phyloP scores from a whole-genome alignment of 2,113 vertebrate genomes.

The Pituophis catenifer region DNA sequence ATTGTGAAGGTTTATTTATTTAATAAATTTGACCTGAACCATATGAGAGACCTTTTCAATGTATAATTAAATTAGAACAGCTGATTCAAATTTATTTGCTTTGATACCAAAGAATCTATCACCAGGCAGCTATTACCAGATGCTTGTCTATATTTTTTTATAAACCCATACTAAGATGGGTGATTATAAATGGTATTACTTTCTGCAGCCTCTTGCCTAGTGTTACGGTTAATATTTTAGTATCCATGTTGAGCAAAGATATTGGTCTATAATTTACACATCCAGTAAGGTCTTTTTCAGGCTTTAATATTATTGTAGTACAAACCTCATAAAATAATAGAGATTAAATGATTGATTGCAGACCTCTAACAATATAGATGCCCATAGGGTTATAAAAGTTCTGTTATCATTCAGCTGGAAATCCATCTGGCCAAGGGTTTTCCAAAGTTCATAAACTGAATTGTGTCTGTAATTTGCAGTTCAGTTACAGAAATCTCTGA shows the following conservation, averaged over 20 bases:
- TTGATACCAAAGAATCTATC: background rate
- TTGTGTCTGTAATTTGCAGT: background rate
- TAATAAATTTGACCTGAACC: background rate
- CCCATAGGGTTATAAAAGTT: background rate
- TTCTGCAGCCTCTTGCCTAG: background rate
- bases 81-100: background rate
- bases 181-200: background rate
- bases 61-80: background rate
- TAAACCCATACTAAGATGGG: background rate
- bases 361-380: background rate
- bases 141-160: background rate
- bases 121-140: background rate
- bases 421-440: background rate
- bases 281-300: background rate
- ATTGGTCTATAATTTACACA: background rate
- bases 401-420: background rate
- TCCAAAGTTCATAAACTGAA: background rate
- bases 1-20: background rate
- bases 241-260: background rate
- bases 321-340: background rate
- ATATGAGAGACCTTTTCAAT: background rate
- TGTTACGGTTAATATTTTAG: background rate
- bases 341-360: background rate
- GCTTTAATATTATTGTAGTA: background rate
- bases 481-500: background rate